Evolutionary conservation across 2,888 invertebrate genomes (phyloP).

Genomic region (Cephus pygmeus): DNA sequence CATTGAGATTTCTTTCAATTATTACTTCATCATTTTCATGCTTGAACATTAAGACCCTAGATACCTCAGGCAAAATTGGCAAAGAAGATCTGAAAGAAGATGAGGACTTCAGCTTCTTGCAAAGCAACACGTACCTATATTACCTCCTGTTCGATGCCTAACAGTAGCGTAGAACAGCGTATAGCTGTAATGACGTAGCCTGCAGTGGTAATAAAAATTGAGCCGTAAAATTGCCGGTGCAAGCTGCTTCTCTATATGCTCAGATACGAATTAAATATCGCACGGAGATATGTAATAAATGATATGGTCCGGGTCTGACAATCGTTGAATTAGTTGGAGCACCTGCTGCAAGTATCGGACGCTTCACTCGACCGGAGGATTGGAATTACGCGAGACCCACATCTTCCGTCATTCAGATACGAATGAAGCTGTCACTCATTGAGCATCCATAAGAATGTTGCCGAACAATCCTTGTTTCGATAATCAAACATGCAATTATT

Average conservation of each 20-base stretch:
- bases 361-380: not conserved
- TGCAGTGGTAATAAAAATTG: conserved; percentile 10
- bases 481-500: conserved; percentile 43
- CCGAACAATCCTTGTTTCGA: conserved; percentile 29
- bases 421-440: conserved; percentile 3
- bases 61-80: not conserved
- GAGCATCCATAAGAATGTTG: not conserved
- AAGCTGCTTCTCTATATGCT: conserved; percentile 18
- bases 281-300: conserved; percentile 19
- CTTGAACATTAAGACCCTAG: not conserved
- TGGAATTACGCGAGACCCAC: not conserved
- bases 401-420: conserved; percentile 35
- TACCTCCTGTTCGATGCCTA: not conserved
- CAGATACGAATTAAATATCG: conserved; percentile 29
- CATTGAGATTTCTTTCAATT: not conserved
- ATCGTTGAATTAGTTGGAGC: conserved; percentile 42
- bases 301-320: conserved; percentile 30
- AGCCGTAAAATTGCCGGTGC: conserved; percentile 24
- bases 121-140: not conserved
- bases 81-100: not conserved
- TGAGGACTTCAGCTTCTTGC: not conserved
- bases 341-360: conserved; percentile 31
- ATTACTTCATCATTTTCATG: not conserved
- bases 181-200: not conserved
- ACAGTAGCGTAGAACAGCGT: not conserved